These are phyloP conservation scores for Rhopalosiphum nymphaeae DNA, from an alignment of 2,888 invertebrate genomes.

Conservation along the genomic window DNA sequence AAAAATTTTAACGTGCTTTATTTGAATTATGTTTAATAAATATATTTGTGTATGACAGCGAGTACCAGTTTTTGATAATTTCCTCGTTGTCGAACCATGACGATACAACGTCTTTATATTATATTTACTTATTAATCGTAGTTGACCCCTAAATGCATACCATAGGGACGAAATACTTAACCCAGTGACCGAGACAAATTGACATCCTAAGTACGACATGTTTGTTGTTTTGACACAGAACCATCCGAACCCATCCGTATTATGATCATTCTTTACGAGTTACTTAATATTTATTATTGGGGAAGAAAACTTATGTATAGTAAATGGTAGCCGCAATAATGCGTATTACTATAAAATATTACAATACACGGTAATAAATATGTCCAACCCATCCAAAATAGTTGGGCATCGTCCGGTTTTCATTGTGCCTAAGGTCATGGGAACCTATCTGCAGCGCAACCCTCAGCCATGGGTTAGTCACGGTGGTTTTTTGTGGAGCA, in stretches of 20 bases:
- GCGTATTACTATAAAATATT: neutral
- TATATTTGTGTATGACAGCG: neutral
- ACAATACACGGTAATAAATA: constrained; percentile 39
- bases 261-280: neutral
- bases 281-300: neutral
- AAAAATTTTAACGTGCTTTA: too few species aligned
- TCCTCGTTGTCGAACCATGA: neutral
- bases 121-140: constrained; percentile 22
- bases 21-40: neutral
- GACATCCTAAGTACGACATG: neutral
- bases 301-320: neutral
- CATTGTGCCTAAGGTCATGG: constrained; percentile 56
- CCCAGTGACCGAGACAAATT: constrained; percentile 59
- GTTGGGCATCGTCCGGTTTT: neutral
- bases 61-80: neutral
- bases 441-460: constrained; percentile 43
- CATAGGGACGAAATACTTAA: constrained; percentile 44
- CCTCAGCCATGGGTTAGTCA: constrained; percentile 41
- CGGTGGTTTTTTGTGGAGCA: constrained; percentile 22
- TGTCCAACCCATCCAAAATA: neutral
- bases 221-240: constrained; percentile 42
- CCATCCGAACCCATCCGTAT: neutral
- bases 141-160: neutral
- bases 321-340: constrained; percentile 49
- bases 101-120: neutral